Base-by-base conservation (phyloP, 2,113 vertebrate species). In the Nibea coibor region DNA sequence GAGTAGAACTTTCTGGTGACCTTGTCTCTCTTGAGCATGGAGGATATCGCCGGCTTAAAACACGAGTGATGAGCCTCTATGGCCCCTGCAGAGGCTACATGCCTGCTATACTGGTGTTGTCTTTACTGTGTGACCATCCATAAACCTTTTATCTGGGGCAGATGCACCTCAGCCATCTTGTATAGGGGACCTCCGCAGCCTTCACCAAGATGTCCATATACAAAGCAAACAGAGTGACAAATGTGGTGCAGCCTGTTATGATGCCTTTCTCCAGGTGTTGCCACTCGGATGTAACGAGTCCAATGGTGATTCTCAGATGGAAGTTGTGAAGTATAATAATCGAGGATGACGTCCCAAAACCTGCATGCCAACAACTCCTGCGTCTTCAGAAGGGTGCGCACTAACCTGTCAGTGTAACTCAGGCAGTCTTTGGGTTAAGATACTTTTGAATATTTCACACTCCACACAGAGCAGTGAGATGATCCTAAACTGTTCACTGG, bases 61-160 rank as follows among this genome's bases (percentile, higher is more conserved):
- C 24, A 14, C 28, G 42, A 22, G 9, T 74, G 20, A 42, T 74
- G 47, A 74, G 53, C 10, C 15, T 71, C n/a, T 71, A 35, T 57
- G n/a, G 68, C 4, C 2, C n/a, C 9, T 16, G 22, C 15, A 57
- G 53, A 57, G 19, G 35, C n/a, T 5, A 58, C 39, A 9, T 14
- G n/a, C 22, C 10, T 45, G 22, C 16, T 2, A 0, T 16, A 26
- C 16, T 19, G 35, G 26, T 56, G 35, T 39, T 14, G 50, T 22
- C 20, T 35, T 54, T 2, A 14, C 17, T 2, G 16, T 72, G 10
- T 26, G 2, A 17, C 12, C 5, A 3, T 56, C 19, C 67, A 54
- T 70, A 39, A 59, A 65, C 3, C 20, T 54, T 22, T 56, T 57
- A 54, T 50, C 4, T 2, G 54, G 54, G n/a, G 9, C 17, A n/a